Evolutionary conservation across 2,888 invertebrate species (phyloP), one percentile per base, ranked within the genome.

Genomic region (Dasysyrphus tricinctus): DNA sequence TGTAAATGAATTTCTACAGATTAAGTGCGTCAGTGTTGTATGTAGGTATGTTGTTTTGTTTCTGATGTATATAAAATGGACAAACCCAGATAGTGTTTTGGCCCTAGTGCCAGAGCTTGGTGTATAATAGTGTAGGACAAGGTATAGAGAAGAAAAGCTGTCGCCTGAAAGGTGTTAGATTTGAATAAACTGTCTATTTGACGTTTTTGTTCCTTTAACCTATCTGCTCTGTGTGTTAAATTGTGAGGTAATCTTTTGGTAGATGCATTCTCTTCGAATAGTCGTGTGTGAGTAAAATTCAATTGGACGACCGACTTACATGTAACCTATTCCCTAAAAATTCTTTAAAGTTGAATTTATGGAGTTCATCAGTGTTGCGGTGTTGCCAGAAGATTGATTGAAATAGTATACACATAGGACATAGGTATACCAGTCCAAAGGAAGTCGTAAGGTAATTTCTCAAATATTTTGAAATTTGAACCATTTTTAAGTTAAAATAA

Each of bases 1-100:
- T 34, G 49, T 61, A 49, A 73, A 73, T 61, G 49, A 61, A 73
- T 73, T 73, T 73, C 73, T 47, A 61, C 59, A 73, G 73, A 73
- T 73, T 74, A 74, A 51, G 12, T 61, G 73, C 42, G 34, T 34
- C 7, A 34, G 34, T 7, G 34, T 34, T 5, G 5, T 34, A 5
- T 2, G 3, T 34, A 24, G 24, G 24, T 24, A 24, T 24, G 24
- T 7, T 2, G 34, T 4, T 4, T 7, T 34, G 34, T 34, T 2
- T 34, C 34, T 34, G 34, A 2, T 24, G 24, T 24, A 24, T 24
- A 24, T 34, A 34, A 34, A 34, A 34, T 34, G 7, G 34, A 34
- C 34, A 34, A 5, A 34, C 34, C 34, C 32, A n/a, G 9, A 14
- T n/a, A 29, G 51, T 12, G 19, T 69, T 24, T 5, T 42, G 5